Evolutionary conservation across 2,888 invertebrate species (phyloP).

Genomic region (Acronicta alni): DNA sequence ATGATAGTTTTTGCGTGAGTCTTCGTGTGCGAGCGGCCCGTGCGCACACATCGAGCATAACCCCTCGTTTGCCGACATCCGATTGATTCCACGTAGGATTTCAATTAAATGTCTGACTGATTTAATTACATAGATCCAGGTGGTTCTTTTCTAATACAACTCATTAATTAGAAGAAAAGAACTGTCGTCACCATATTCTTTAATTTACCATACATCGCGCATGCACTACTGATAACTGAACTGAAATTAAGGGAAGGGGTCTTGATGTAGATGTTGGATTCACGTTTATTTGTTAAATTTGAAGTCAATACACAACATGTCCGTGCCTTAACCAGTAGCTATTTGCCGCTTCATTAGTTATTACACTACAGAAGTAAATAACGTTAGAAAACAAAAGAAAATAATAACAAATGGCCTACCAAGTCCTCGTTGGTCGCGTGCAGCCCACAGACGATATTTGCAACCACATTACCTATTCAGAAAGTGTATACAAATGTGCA

Average conservation of each 20-base stretch:
- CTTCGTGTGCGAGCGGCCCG: conserved; percentile 58
- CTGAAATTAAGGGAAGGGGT: no score
- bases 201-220: not conserved
- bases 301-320: no score
- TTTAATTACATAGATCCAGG: conserved; percentile 32
- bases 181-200: not conserved
- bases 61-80: conserved; percentile 19
- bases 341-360: not conserved
- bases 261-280: no score
- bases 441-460: conserved; percentile 31
- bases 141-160: conserved; percentile 15
- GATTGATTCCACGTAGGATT: conserved; percentile 16
- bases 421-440: conserved; percentile 26
- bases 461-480: conserved; percentile 36
- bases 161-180: not conserved
- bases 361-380: conserved; percentile 4
- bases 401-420: conserved; percentile 12
- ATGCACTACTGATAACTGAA: no score
- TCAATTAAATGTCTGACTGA: conserved; percentile 28
- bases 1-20: conserved; percentile 51
- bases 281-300: no score
- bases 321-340: no score
- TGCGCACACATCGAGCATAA: conserved; percentile 19
- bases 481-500: conserved; percentile 39
- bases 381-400: conserved; percentile 13